Evolutionary conservation across 30 jellyfish, hydroid and myxozoan species (phyloP), one percentile per base, ranked within the genome.

Genomic region (Turritopsis rubra): DNA sequence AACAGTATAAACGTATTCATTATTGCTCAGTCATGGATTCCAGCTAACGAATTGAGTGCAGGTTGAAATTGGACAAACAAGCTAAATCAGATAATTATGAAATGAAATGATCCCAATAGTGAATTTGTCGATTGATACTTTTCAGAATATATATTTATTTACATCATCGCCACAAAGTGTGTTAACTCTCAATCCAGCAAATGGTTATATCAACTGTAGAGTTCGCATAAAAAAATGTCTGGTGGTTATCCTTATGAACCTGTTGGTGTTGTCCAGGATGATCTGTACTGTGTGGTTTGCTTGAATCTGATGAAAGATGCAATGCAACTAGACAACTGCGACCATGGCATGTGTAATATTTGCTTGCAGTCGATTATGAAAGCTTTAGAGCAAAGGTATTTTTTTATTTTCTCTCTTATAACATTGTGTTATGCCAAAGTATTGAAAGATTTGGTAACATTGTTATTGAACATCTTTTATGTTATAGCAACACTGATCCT

Each of bases 391-490:
- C 5, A 41, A 41, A 41, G 13, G 60, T 41, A 41, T 13, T 41
- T 5, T 41, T 41, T 41, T 13, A n/a, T 41, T 13, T 41, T 5
- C 13, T 41, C 13, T 3, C 60, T 41, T 5, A 3, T 41, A 3
- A n/a, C n/a, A 24, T 26, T 81, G 84, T 1, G 85, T 65, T 53
- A 53, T 54, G 72, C n/a, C 72, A 16, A 54, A n/a, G n/a, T n/a
- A n/a, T n/a, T n/a, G n/a, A n/a, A n/a, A n/a, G n/a, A n/a, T n/a
- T n/a, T n/a, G n/a, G n/a, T n/a, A n/a, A n/a, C n/a, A n/a, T n/a
- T n/a, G n/a, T n/a, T n/a, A n/a, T n/a, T n/a, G n/a, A n/a, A n/a
- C n/a, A n/a, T n/a, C n/a, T n/a, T n/a, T n/a, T n/a, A n/a, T n/a
- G 13, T 3, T 41, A 41, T 13, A 41, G 60, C 9, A 41, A 41